Evolutionary conservation across 2,113 vertebrate species (phyloP), one percentile per base, ranked within the genome.

Genomic region (Perca flavescens): DNA sequence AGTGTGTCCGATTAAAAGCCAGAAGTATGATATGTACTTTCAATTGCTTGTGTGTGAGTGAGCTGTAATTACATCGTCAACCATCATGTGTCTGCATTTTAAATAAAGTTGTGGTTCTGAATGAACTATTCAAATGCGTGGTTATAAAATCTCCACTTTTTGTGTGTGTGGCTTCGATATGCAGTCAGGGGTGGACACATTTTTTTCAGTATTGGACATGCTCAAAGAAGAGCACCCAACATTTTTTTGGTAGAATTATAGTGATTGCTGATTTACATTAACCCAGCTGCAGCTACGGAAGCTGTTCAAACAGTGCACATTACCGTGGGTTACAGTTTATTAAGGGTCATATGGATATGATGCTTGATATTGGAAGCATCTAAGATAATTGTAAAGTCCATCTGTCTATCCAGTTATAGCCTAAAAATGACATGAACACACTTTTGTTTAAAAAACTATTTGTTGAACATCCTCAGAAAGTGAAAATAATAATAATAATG

Each of bases 51-150:
- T 56, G 61, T 81, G 69, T 49, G 77, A 64, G 36, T 19, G 43
- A 62, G 47, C 73, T 77, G 49, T 78, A 80, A 62, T 83, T 70
- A 66, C 53, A 70, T 46, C 31, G 74, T n/a, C 11, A 43, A 22
- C 25, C 3, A 58, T 65, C 67, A 56, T 31, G 63, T 52, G 66
- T 80, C 65, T 82, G 70, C 52, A 49, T 75, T 64, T 81, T 69
- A 60, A 79, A 79, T 68, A 60, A 81, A 49, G 46, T 25, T 62
- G 64, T 70, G 76, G 72, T 28, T 58, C 22, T 71, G 77, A 58
- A 50, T 77, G 2, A 74, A 36, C 36, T 19, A 21, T 73, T 82
- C 40, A 69, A 65, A 76, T 40, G 7, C 28, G 43, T 40, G 43
- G 14, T 54, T 72, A 54, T 62, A 31, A 70, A 65, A 73, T 75